Conservation (phyloP, 2,113 vertebrate genomes). For the Apistogramma diplotaenia region DNA sequence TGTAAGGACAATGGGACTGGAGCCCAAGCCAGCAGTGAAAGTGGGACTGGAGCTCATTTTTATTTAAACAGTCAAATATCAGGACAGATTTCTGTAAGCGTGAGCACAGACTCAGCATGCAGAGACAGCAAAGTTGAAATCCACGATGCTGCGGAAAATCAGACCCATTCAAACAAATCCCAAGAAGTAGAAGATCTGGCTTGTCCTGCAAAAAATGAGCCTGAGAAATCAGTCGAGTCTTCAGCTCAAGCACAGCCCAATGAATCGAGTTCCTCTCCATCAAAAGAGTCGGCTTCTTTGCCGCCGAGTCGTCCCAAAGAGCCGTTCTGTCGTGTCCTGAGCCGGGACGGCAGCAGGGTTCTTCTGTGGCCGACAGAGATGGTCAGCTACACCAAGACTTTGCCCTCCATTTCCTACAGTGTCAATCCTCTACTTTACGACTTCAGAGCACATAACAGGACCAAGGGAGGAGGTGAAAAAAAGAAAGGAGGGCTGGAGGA, state of each 20-base stretch:
- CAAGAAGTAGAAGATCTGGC: background rate
- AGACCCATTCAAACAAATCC: background rate
- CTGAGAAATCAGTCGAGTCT: background rate
- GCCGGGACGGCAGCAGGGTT: constrained; percentile 57
- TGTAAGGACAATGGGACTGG: constrained; percentile 20
- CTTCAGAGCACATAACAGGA: constrained; percentile 65
- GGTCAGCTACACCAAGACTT: constrained; percentile 62
- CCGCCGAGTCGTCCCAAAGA: constrained; percentile 38
- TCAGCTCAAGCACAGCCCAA: background rate
- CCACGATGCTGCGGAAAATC: rapidly evolving
- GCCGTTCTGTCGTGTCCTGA: constrained; percentile 61
- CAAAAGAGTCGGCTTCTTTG: background rate
- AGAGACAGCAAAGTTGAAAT: background rate
- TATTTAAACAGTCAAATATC: constrained; percentile 13
- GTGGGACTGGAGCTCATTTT: constrained; percentile 29
- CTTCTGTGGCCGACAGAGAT: constrained; percentile 72
- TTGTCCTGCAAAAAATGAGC: background rate
- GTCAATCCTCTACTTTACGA: constrained; percentile 71
- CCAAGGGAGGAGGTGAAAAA: constrained; percentile 19
- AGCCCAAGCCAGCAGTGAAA: constrained; percentile 6
- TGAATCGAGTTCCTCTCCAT: background rate
- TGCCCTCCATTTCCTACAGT: constrained; percentile 64
- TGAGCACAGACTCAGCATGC: background rate
- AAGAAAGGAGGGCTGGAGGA: constrained; percentile 38
- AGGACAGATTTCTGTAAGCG: background rate